Base-by-base conservation (phyloP, 2,888 invertebrate species). In the Lithophane ornitopus region DNA sequence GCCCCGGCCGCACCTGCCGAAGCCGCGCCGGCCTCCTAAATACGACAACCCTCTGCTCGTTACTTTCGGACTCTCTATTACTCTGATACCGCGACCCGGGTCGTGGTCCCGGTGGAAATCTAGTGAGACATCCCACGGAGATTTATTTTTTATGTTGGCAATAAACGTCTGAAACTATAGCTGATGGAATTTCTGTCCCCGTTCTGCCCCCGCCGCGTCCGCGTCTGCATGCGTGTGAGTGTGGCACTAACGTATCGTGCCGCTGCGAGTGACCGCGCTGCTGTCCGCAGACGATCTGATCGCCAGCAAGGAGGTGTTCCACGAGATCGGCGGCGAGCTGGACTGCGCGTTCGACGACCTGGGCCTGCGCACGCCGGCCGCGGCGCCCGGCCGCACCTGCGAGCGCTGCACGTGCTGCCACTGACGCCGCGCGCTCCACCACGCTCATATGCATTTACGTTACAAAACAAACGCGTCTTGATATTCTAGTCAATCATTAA, bases 271-370 rank as follows among this genome's bases (percentile, higher is more conserved):
- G 92, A 93, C 89, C 83, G 86, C 89, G 89, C 87, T 88, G 94
- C 92, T 94, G 90, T 94, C 91, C 92, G 92, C 97, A 98, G 98
- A 98, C 97, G 98, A 98, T 92, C 97, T 98, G 97, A 98, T 98
- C 96, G 96, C 97, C 91, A 98, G 98, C 96, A 99, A 99, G 97
- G 98, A 99, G 97, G 97, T 98, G 96, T 99, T 98, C 97, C 98
- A 98, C 96, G 97, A 98, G 94, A 98, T 99, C 95, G 98, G 98
- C 90, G 99, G 98, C 94, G 99, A 99, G 96, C 97, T 99, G 97
- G 99, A 99, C 97, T 97, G 97, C 93, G 98, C 99, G 90, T 99
- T 99, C 97, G 97, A 97, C 93, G 98, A 98, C 95, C 94, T 96
- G 80, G 95, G 94, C 41, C 88, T 96, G 89, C 92, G 92, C 85